A percentile compares a stretch with the other conserved stretches of the same genome.
phyloP scores from a whole-genome alignment of 2,113 vertebrate species.

The Chlamydotis undulata region DNA sequence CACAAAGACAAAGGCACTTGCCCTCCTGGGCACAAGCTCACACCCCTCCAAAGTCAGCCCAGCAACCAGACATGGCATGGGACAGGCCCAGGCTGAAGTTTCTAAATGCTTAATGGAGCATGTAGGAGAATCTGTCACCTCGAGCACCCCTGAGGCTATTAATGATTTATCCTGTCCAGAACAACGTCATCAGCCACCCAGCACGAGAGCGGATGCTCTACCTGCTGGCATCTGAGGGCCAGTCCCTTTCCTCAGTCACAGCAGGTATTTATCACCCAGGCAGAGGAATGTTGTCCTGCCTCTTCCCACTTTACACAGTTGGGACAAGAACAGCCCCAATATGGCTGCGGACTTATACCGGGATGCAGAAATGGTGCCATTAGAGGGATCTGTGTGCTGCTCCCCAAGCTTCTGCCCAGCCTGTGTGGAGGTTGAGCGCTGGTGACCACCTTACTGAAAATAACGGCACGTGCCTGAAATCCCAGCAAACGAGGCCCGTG shows the following conservation, averaged over 20 bases:
- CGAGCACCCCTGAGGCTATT: neutral
- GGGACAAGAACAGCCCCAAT: neutral
- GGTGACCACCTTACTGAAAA: neutral
- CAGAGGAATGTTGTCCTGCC: neutral
- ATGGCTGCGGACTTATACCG: neutral
- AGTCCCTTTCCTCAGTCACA: neutral
- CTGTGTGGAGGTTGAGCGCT: neutral
- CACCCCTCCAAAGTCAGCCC: neutral
- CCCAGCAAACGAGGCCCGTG: neutral
- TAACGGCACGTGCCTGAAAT: rapidly evolving
- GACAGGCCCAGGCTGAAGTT: neutral
- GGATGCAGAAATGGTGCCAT: neutral
- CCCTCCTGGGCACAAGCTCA: neutral
- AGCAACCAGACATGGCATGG: neutral
- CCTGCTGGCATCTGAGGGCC: rapidly evolving
- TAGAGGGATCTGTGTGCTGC: neutral
- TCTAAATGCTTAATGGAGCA: neutral
- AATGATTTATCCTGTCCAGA: neutral
- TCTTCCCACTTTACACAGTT: neutral
- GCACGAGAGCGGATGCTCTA: neutral
- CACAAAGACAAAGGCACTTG: neutral
- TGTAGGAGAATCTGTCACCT: neutral
- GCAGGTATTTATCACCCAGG: neutral
- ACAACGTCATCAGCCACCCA: neutral
- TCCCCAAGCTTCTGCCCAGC: neutral